Evolutionary conservation across 2,113 vertebrate genomes (phyloP), one percentile per base, ranked within the genome.

Genomic region (Ammodytes marinus): DNA sequence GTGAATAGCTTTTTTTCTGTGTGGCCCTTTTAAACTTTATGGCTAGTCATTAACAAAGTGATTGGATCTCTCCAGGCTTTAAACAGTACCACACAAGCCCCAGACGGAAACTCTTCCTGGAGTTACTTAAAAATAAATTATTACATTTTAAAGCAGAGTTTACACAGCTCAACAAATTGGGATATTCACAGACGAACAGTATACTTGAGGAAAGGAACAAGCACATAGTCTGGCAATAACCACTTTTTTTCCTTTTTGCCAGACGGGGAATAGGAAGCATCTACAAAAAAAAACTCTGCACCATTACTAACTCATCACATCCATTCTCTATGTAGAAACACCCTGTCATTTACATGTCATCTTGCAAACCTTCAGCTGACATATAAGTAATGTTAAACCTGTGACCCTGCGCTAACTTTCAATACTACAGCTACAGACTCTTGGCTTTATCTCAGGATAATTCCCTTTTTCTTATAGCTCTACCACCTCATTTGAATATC

Each of bases 401-500:
- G 46, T 78, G 75, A 88, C 76, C 80, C 49, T 2, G 0, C 43
- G 12, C 45, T 82, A 64, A 42, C 58, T 55, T 85, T 40, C 77
- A 3, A 65, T 6, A 61, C 42, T 13, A 42, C 63, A 74, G 58
- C 74, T 42, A 50, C 12, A 68, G 47, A 50, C 55, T 69, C 52
- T 2, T n/a, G 59, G 6, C 55, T 84, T 86, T 82, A 73, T 88
- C 70, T 71, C 3, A 1, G 27, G 58, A 42, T 79, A 61, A 80
- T 88, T 88, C 2, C 27, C 27, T 2, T 2, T 73, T 57, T 65
- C 64, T 79, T 63, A 47, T 39, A 9, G 71, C 79, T 57, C 49
- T 61, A 13, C 27, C 10, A 27, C 58, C 40, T 71, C 43, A 86
- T 86, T 80, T 80, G 45, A 77, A 89, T 85, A 76, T 82, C 65